Conservation (phyloP, 1,140 invertebrate species). For the Brachionus koreanus region DNA sequence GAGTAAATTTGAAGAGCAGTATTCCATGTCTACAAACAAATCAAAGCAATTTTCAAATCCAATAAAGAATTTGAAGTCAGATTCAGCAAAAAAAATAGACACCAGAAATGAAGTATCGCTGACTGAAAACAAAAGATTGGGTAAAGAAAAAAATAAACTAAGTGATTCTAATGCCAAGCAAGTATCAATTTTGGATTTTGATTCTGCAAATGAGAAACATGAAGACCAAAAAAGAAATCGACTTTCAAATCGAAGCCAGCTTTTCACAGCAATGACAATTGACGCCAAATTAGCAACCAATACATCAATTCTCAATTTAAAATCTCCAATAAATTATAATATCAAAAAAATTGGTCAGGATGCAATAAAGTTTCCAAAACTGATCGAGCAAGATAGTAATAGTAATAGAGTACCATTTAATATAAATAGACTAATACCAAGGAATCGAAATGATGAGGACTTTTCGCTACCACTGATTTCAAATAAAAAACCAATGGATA, state of each 20-base stretch:
- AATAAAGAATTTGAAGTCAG: too few species aligned
- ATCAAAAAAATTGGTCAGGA: background rate
- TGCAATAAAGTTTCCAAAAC: background rate
- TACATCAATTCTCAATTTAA: background rate
- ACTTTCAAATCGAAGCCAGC: background rate
- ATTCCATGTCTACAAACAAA: background rate
- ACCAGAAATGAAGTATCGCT: background rate
- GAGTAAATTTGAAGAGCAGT: background rate
- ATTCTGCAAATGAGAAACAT: background rate
- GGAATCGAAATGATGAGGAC: background rate
- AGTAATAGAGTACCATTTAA: background rate
- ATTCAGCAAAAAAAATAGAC: too few species aligned
- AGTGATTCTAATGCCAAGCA: background rate
- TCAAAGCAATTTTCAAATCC: background rate
- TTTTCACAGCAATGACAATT: background rate
- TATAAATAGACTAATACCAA: background rate
- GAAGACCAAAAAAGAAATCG: background rate
- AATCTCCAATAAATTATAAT: conserved; percentile 25
- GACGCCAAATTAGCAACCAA: background rate
- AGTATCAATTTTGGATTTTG: background rate
- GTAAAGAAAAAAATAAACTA: background rate
- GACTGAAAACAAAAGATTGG: background rate
- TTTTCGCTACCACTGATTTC: background rate
- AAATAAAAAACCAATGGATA: background rate
- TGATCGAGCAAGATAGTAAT: background rate